These are phyloP conservation scores for Apistogramma diplotaenia DNA, from an alignment of 2,113 vertebrate species.

Conservation along the genomic window DNA sequence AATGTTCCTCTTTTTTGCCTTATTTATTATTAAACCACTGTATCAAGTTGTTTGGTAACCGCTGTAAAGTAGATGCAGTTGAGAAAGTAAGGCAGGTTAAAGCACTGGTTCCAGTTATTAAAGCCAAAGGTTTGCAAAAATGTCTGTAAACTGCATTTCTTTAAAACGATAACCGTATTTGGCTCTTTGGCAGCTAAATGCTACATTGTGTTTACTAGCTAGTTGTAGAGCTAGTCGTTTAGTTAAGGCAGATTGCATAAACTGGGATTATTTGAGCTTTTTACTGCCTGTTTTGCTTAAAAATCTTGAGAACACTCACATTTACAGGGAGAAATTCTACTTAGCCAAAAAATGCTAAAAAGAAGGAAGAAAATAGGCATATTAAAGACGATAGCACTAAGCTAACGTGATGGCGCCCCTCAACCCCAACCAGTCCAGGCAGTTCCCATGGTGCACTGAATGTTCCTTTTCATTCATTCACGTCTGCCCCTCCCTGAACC, in stretches of 20 bases:
- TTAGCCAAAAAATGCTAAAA: not conserved
- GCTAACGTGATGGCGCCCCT: not conserved
- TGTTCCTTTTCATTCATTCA: too few relatives aligned
- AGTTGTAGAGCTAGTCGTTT: not conserved
- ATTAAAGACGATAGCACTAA: not conserved
- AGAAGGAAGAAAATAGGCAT: not conserved
- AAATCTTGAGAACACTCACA: not conserved
- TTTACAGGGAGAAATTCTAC: not conserved
- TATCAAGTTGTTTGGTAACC: not conserved
- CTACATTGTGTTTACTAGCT: fast-evolving
- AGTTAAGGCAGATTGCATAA: not conserved
- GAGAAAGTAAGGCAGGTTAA: not conserved
- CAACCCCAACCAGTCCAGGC: too few relatives aligned
- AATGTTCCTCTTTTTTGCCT: not conserved
- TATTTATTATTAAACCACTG: not conserved
- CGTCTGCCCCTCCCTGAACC: too few relatives aligned
- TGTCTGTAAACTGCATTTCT: fast-evolving
- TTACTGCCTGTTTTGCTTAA: not conserved
- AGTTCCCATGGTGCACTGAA: too few relatives aligned
- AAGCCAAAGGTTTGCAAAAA: not conserved
- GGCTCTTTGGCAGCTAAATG: not conserved
- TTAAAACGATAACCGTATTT: not conserved
- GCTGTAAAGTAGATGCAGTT: not conserved
- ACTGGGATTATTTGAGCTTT: not conserved
- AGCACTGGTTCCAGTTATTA: not conserved